Conservation (phyloP, 2,797 vertebrate genomes). For the Chiroxiphia lanceolata region DNA sequence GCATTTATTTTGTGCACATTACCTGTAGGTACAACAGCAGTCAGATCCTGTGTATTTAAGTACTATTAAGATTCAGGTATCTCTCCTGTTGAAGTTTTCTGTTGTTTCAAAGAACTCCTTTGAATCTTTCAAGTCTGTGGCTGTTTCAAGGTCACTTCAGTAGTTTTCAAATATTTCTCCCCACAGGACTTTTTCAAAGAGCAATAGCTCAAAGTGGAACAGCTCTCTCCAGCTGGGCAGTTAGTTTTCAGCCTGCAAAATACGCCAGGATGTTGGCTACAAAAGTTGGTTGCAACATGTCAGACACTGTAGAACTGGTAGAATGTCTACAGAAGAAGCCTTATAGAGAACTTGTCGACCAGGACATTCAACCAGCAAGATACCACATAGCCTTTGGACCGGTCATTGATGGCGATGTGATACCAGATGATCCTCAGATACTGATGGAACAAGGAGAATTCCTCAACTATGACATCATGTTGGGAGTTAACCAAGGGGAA, state of each 20-base stretch:
- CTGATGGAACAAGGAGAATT: slow-evolving; percentile 99
- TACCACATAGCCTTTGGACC: slow-evolving; percentile 99
- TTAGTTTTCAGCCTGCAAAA: slow-evolving; percentile 98
- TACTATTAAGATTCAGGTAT: neutral
- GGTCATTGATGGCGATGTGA: slow-evolving; percentile 97
- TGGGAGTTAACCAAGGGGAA: slow-evolving; percentile 98
- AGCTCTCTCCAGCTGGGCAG: slow-evolving; percentile 98
- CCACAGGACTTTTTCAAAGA: slow-evolving; percentile 94
- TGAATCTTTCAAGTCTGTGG: slow-evolving; percentile 28
- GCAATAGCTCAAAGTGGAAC: slow-evolving; percentile 98
- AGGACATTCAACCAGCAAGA: slow-evolving; percentile 97
- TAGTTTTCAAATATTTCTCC: slow-evolving; percentile 67
- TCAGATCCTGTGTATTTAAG: neutral
- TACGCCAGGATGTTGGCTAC: slow-evolving; percentile 95
- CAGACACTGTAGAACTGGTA: slow-evolving; percentile 94
- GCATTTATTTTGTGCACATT: neutral
- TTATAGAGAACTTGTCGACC: slow-evolving; percentile 98
- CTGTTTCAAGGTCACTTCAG: slow-evolving; percentile 61
- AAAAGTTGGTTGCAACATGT: slow-evolving; percentile 97
- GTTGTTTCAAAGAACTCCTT: slow-evolving; percentile 25
- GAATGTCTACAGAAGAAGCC: slow-evolving; percentile 96
- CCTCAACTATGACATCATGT: slow-evolving; percentile 98
- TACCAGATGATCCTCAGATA: slow-evolving; percentile 98
- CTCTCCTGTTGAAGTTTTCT: slow-evolving; percentile 10
- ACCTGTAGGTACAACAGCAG: neutral